Evolutionary conservation across 1,140 invertebrate genomes (phyloP).

Genomic region (Drosophila carrolli): DNA sequence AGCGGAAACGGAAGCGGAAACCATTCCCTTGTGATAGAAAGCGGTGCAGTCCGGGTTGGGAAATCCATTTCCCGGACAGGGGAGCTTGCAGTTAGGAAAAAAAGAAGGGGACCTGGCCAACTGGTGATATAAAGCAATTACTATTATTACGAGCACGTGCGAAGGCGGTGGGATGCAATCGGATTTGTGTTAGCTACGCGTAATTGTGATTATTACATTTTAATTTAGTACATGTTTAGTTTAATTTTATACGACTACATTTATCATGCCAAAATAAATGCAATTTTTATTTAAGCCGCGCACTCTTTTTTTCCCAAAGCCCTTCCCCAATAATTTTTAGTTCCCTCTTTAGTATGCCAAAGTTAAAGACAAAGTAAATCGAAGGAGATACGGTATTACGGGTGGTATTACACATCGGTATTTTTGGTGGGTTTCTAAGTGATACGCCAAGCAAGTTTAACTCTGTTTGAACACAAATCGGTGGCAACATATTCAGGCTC

Average conservation of each 20-base stretch:
- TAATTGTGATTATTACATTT: conserved; percentile 62
- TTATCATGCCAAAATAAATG: conserved; percentile 66
- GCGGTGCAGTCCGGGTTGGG: conserved; percentile 6
- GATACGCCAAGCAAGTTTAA: conserved; percentile 29
- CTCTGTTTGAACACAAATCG: conserved; percentile 21
- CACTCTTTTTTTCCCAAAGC: neutral
- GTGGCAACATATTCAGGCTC: conserved; percentile 57
- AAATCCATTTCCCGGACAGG: conserved; percentile 4
- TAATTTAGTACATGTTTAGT: conserved; percentile 62
- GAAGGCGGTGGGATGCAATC: conserved; percentile 1
- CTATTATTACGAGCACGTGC: conserved; percentile 35
- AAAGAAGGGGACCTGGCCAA: conserved; percentile 3
- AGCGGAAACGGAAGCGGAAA: conserved; percentile 3
- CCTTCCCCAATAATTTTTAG: neutral
- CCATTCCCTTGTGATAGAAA: conserved; percentile 45
- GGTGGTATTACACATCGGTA: neutral
- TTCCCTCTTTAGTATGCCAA: neutral
- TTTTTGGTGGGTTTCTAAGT: conserved; percentile 20
- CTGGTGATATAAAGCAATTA: conserved; percentile 79
- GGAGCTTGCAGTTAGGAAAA: neutral
- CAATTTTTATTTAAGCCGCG: conserved; percentile 40
- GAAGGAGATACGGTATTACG: conserved; percentile 1
- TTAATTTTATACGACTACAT: conserved; percentile 45
- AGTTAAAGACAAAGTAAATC: conserved; percentile 1
- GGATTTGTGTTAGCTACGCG: conserved; percentile 20